phyloP scores from a whole-genome alignment of 2,888 invertebrate genomes.

The Gandaritis pyraliata region DNA sequence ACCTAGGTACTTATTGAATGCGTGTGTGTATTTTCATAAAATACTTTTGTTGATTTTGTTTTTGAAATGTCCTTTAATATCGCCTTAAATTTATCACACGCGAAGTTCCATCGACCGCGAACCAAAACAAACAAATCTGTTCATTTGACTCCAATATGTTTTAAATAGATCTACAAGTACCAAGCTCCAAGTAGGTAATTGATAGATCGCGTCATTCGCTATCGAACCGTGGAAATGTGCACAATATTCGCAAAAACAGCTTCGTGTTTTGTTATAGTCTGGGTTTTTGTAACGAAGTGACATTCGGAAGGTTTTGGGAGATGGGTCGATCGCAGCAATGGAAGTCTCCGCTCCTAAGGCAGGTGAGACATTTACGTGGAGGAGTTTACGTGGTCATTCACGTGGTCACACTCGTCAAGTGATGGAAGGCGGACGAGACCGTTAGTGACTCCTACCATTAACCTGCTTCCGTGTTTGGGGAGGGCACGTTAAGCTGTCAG shows the following conservation, averaged over 20 bases:
- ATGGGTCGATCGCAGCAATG: conserved; percentile 22
- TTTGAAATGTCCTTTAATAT: not conserved
- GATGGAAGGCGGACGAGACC: too few species aligned
- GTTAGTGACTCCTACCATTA: too few species aligned
- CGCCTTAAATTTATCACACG: not conserved
- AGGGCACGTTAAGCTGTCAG: too few species aligned
- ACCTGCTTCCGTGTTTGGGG: too few species aligned
- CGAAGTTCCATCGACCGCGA: conserved; percentile 5
- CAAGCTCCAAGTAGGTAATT: not conserved
- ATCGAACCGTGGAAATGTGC: conserved; percentile 20
- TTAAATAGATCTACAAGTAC: conserved; percentile 7
- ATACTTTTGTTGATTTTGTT: too few species aligned
- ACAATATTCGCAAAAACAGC: conserved; percentile 6
- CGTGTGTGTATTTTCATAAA: too few species aligned
- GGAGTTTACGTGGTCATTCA: too few species aligned
- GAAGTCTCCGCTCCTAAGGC: conserved; percentile 28
- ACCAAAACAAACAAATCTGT: conserved; percentile 14
- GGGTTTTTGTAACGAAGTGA: conserved; percentile 12
- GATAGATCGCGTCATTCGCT: conserved; percentile 10
- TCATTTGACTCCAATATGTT: conserved; percentile 21
- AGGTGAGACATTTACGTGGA: conserved; percentile 16
- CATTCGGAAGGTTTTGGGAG: not conserved
- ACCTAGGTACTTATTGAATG: too few species aligned
- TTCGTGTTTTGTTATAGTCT: not conserved
- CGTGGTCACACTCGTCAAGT: too few species aligned